These are phyloP conservation scores for Egretta garzetta DNA, from an alignment of 2,113 vertebrate genomes.

Conservation along the genomic window DNA sequence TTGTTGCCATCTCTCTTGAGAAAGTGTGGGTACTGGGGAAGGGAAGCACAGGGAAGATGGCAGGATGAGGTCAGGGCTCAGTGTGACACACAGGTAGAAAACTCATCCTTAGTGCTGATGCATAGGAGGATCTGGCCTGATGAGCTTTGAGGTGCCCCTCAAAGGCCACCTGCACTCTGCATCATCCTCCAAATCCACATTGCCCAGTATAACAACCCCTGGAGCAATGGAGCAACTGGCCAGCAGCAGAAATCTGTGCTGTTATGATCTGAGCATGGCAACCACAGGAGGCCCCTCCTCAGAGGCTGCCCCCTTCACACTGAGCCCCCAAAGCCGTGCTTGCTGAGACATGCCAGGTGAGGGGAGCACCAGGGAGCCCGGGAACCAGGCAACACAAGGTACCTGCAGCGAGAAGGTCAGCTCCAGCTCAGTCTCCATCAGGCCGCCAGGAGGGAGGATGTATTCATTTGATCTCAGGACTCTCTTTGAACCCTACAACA, in stretches of 20 bases:
- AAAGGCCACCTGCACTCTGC: not conserved
- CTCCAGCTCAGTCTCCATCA: conserved; percentile 94
- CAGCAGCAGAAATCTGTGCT: not conserved
- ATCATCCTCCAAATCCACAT: not conserved
- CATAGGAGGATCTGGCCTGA: not conserved
- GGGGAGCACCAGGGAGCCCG: not conserved
- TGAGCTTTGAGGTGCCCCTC: not conserved
- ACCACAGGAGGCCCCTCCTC: not conserved
- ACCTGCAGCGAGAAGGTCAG: conserved; percentile 97
- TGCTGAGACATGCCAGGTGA: not conserved
- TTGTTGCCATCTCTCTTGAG: conserved; percentile 96
- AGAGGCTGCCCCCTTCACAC: not conserved
- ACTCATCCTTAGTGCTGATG: not conserved
- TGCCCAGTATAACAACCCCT: not conserved
- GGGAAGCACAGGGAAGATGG: not conserved
- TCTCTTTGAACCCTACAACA: conserved; percentile 89
- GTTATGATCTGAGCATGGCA: not conserved
- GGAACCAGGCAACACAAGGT: not conserved
- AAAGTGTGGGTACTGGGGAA: conserved; percentile 92
- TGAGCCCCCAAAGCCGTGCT: not conserved
- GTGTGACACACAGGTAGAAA: not conserved
- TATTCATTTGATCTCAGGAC: conserved; percentile 96
- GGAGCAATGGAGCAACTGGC: not conserved
- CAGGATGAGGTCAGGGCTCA: not conserved
- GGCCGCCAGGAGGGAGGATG: conserved; percentile 90